Evolutionary conservation across 2,888 invertebrate genomes (phyloP), one percentile per base, ranked within the genome.

Genomic region (Dolichomitus sp.): DNA sequence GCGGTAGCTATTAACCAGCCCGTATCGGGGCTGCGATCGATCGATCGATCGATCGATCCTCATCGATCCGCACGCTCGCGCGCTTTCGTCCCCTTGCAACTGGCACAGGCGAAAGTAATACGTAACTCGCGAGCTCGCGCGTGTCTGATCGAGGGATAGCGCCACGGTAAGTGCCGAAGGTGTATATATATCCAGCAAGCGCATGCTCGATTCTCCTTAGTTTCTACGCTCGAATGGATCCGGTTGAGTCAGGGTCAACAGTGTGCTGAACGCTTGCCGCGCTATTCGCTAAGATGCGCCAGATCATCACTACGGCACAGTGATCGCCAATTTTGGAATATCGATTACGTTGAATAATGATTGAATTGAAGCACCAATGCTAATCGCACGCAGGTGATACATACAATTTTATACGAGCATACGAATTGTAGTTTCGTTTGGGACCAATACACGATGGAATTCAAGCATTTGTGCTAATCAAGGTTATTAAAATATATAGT

Each of bases 71-170:
- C 54, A 14, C 45, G 7, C 33, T 37, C 17, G 65, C 77, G 30
- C 74, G 11, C 57, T 66, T 75, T 65, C 65, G 7, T 63, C 52
- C 52, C 63, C 40, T 48, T 52, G 66, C 74, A 85, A 74, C 84
- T 84, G 77, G 82, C 82, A 84, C 84, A 80, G 81, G 81, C 77
- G 74, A 77, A 72, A 79, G 79, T 72, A 66, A 72, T 72, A 72
- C 79, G 72, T 72, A 72, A 79, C 65, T 79, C 79, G 79, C 79
- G 79, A 73, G 79, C 65, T 66, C 66, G 65, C 72, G 79, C 79
- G 79, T 79, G 79, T 72, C 79, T 40, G 79, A 79, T 79, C 68
- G n/a, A 23, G 77, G 68, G 72, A 79, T 72, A 79, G 79, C 72
- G 72, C 72, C 79, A 57, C 70, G 23, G 45, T 57, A 48, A 75